phyloP scores from a whole-genome alignment of 1,140 invertebrate species.

The Drosophila pachea region DNA sequence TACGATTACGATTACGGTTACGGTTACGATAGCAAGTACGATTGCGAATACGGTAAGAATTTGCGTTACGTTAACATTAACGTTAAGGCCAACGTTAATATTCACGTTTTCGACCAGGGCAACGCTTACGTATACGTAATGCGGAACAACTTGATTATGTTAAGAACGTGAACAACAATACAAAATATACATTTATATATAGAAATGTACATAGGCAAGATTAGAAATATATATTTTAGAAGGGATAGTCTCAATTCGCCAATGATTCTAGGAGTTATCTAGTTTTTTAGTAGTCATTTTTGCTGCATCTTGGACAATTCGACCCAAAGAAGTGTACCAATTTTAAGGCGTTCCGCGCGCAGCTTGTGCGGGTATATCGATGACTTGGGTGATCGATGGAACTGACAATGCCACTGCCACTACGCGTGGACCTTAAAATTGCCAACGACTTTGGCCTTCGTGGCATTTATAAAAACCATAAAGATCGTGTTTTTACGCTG shows the following conservation, averaged over 20 bases:
- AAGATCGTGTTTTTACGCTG: slow-evolving; percentile 63
- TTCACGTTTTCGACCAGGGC: slow-evolving; percentile 39
- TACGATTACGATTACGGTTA: slow-evolving; percentile 53
- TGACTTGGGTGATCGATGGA: not conserved
- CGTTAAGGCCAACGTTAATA: slow-evolving; percentile 44
- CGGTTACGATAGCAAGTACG: slow-evolving; percentile 54
- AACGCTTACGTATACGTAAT: slow-evolving; percentile 15
- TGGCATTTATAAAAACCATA: slow-evolving; percentile 54
- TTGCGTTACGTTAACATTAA: slow-evolving; percentile 29
- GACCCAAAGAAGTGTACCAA: slow-evolving; percentile 67
- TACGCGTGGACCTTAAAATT: slow-evolving; percentile 72
- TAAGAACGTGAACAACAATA: slow-evolving; percentile 69
- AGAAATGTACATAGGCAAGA: slow-evolving; percentile 1
- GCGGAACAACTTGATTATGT: slow-evolving; percentile 61
- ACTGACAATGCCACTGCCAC: slow-evolving; percentile 23
- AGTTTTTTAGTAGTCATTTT: slow-evolving; percentile 11
- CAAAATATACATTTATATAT: slow-evolving; percentile 55
- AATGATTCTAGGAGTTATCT: not conserved
- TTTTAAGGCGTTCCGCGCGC: slow-evolving; percentile 64
- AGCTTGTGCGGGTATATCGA: slow-evolving; percentile 29
- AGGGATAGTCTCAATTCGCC: slow-evolving; percentile 11
- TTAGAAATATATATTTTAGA: slow-evolving; percentile 29
- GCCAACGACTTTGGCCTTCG: slow-evolving; percentile 65
- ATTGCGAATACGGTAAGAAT: not conserved
- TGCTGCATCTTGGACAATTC: slow-evolving; percentile 53